Base-by-base conservation (phyloP, 2,797 vertebrate species). In the Characodon lateralis region DNA sequence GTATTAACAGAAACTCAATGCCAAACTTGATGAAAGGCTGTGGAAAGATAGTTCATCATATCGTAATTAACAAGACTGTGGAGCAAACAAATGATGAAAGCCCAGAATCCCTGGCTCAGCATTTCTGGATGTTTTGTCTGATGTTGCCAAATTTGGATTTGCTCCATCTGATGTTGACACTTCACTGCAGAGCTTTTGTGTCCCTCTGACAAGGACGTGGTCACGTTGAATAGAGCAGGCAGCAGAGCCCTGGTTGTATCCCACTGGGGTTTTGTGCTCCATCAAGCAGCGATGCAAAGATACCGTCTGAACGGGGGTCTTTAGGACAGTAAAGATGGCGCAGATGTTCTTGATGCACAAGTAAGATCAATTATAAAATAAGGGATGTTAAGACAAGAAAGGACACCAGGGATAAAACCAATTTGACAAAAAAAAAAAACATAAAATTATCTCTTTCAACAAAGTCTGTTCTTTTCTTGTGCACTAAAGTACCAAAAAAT, bases 121-220 rank as follows among this genome's bases (percentile, higher is more conserved):
- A 43, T 78, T 78, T 86, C 83, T 88, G 88, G 84, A 91, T 72
- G 50, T 20, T 4, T 69, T 65, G 18, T 81, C 79, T 50, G 72
- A 61, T 48, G 80, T 78, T 80, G 78, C 86, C 85, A 87, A 78
- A 82, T 91, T 83, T 87, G 87, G 89, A 89, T 80, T 61, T 78
- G 78, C 80, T 83, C 84, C 87, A 82, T 92, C 88, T 88, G 92
- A 93, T 84, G 91, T 91, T 90, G 93, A 93, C 90, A 89, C 87
- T 68, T 83, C 24, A 78, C 88, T 10, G 82, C 5, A 50, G 85
- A 84, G 89, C 92, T 88, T 93, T 92, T 93, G 91, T 94, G 84
- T 90, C 85, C 61, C 65, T 85, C 85, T 88, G 88, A 92, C 89
- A 88, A 88, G 87, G 89, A 89, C 68, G 84, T 79, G 83, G 75